Percentiles rank a stretch among this genome's conserved stretches.
phyloP scores from a whole-genome alignment of 2,113 vertebrate species.

The Todiramphus chloris region DNA sequence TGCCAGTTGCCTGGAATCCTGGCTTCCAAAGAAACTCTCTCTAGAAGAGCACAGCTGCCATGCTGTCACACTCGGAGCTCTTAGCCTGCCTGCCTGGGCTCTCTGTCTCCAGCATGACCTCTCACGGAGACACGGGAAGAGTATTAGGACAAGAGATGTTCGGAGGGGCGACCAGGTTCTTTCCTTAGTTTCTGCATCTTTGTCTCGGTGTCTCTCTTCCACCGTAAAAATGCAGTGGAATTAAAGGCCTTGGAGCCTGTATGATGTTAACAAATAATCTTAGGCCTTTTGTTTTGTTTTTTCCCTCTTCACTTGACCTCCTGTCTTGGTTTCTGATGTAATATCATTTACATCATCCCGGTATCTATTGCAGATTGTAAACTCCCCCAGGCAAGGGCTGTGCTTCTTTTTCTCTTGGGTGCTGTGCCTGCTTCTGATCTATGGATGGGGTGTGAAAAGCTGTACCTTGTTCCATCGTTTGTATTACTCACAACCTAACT shows the following conservation, averaged over 20 bases:
- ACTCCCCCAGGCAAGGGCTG: not conserved
- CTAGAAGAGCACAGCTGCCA: fast-evolving
- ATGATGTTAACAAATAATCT: not conserved
- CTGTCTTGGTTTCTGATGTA: not conserved
- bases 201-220: not conserved
- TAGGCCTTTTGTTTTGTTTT: not conserved
- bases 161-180: not conserved
- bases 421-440: not conserved
- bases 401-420: not conserved
- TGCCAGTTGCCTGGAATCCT: not conserved
- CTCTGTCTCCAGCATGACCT: not conserved
- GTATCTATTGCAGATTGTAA: not conserved
- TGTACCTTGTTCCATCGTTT: no score
- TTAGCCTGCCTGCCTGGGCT: not conserved
- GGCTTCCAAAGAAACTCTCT: not conserved
- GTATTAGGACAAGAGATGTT: not conserved
- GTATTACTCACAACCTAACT: not conserved
- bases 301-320: not conserved
- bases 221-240: not conserved
- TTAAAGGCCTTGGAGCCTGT: not conserved
- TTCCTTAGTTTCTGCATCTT: not conserved
- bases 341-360: not conserved
- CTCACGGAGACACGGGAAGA: fast-evolving
- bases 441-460: not conserved
- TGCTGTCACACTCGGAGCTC: fast-evolving